phyloP scores from a whole-genome alignment of 2,113 vertebrate species.

The Kryptolebias marmoratus region DNA sequence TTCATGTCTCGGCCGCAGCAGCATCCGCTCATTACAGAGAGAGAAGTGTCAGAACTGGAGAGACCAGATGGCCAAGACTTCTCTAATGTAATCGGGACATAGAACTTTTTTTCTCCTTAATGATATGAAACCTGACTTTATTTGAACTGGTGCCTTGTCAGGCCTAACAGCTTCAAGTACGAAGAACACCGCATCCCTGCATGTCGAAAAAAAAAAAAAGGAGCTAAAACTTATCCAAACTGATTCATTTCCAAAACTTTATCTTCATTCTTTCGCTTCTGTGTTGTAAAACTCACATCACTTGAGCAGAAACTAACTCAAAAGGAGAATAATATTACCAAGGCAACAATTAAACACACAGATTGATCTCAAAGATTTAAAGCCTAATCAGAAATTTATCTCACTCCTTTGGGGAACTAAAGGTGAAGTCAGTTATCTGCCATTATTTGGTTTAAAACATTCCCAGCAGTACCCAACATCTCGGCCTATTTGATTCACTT shows the following conservation, averaged over 20 bases:
- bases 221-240: conserved; percentile 38
- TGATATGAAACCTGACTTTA: conserved; percentile 79
- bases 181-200: conserved; percentile 30
- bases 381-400: conserved; percentile 68
- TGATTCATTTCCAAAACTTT: conserved; percentile 46
- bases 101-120: conserved; percentile 80
- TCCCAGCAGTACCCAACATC: conserved; percentile 77
- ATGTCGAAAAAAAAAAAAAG: conserved; percentile 18
- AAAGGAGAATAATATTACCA: conserved; percentile 34
- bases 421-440: conserved; percentile 77
- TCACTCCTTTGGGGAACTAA: conserved; percentile 61
- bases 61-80: conserved; percentile 73
- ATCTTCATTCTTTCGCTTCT: conserved; percentile 30
- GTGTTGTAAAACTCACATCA: conserved; percentile 35
- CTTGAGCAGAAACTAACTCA: conserved; percentile 13
- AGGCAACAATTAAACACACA: conserved; percentile 66
- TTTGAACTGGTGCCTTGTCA: conserved; percentile 71
- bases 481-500: conserved; percentile 82
- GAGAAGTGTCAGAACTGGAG: conserved; percentile 79
- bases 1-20: conserved; percentile 75
- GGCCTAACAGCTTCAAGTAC: conserved; percentile 64
- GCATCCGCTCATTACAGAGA: conserved; percentile 76
- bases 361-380: conserved; percentile 60
- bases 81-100: conserved; percentile 83
- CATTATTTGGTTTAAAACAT: conserved; percentile 77